Conservation (phyloP, 2,113 vertebrate species). For the Engystomops pustulosus region DNA sequence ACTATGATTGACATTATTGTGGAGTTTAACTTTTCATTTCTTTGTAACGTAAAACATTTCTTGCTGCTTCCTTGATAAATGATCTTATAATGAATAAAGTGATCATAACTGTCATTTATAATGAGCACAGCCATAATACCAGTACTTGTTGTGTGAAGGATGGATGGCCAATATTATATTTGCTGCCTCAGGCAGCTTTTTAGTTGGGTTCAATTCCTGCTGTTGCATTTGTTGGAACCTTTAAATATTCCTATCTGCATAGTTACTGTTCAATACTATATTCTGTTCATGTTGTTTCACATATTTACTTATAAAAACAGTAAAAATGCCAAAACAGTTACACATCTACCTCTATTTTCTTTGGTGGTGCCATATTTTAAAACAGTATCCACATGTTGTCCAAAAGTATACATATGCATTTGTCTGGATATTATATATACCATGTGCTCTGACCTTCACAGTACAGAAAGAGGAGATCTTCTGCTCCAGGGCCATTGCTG, state of each 20-base stretch:
- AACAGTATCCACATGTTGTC: conserved; percentile 21
- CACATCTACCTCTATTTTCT: neutral
- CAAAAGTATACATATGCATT: conserved; percentile 38
- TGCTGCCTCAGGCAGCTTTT: neutral
- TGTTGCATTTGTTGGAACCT: neutral
- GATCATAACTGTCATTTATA: neutral
- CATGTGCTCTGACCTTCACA: conserved; percentile 73
- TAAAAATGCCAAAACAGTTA: neutral
- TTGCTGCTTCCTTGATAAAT: conserved; percentile 16
- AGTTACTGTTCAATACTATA: neutral
- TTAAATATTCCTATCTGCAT: neutral
- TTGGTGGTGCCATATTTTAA: neutral
- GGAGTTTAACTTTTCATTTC: neutral
- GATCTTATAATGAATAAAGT: conserved; percentile 27
- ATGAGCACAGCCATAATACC: neutral
- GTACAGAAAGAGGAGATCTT: conserved; percentile 73
- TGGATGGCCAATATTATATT: conserved; percentile 5
- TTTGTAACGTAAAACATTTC: neutral
- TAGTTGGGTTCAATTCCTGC: neutral
- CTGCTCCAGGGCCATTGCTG: conserved; percentile 66
- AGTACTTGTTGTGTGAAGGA: conserved; percentile 11
- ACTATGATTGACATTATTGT: neutral
- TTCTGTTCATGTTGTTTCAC: neutral
- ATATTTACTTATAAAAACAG: too few species aligned
- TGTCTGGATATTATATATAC: conserved; percentile 65